Percentiles rank a stretch among this genome's conserved stretches.
Conservation (phyloP, 2,888 invertebrate genomes). For the Arenicola marina region DNA sequence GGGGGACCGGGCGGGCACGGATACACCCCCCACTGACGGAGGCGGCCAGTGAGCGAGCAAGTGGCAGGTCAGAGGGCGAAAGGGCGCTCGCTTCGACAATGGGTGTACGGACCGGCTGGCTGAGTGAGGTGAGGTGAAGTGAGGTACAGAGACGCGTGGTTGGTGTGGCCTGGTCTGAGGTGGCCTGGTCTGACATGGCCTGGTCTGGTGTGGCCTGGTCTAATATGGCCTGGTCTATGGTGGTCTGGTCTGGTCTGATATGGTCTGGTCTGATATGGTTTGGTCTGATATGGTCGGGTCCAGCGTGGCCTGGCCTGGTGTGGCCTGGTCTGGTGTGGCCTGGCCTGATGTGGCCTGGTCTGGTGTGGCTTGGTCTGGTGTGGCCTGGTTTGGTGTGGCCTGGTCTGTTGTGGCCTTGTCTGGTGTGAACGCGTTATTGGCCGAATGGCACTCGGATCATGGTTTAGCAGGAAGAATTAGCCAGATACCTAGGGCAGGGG, state of each 20-base stretch:
- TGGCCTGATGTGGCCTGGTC: not conserved
- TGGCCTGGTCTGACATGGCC: too few relatives aligned
- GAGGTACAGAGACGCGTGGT: not conserved
- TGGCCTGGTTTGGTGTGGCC: not conserved
- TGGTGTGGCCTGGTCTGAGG: not conserved
- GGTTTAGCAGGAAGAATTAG: too few relatives aligned
- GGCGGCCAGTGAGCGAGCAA: too few relatives aligned
- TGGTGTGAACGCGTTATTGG: not conserved
- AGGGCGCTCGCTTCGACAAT: too few relatives aligned
- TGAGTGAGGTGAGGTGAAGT: too few relatives aligned
- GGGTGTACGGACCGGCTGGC: too few relatives aligned
- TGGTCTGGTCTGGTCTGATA: conserved; percentile 1
- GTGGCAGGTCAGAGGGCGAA: too few relatives aligned
- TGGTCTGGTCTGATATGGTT: not conserved
- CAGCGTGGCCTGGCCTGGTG: not conserved
- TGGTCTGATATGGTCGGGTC: conserved; percentile 2
- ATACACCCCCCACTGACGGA: too few relatives aligned
- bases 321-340: not conserved
- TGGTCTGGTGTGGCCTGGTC: not conserved
- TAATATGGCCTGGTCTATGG: not conserved
- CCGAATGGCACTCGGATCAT: too few relatives aligned
- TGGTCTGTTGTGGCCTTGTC: not conserved
- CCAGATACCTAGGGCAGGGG: too few relatives aligned
- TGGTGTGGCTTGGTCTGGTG: not conserved
- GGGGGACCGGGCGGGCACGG: too few relatives aligned